Evolutionary conservation across 2,797 vertebrate genomes (phyloP), one percentile per base, ranked within the genome.

Genomic region (Sebastes goodei): DNA sequence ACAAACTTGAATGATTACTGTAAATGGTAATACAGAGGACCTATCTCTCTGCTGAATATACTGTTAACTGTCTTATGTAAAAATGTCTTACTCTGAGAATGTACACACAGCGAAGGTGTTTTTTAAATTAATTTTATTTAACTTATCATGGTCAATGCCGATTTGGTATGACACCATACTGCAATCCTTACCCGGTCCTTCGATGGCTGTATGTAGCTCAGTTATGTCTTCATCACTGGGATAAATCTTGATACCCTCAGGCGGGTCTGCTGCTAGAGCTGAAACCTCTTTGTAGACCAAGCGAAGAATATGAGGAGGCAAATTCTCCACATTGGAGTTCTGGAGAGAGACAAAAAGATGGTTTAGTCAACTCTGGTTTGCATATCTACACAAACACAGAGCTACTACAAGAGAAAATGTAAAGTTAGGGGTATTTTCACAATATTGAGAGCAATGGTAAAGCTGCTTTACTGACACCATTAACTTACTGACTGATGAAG

Each of bases 301-400:
- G 84, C 97, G 97, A 93, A 99, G 96, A 90, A 98, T 96, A 79
- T 98, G 97, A 85, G 97, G 97, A 12, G 97, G 97, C 91, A 99
- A 94, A 94, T 99, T 99, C 94, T 99, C 97, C 93, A 99, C 96
- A 93, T 99, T 99, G 90, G 97, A 98, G 94, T 97, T 98, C 97
- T 99, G 83, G 8, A 78, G 12, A 84, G n/a, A 86, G 10, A 85
- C 17, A 63, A 1, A 35, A 30, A 70, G 4, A 71, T 0, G 4
- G 25, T 78, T 75, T 10, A 61, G 20, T 0, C 10, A 64, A 17
- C 3, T 23, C 2, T 7, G 5, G 55, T 61, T 8, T 61, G n/a
- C 3, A 49, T 11, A 68, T 46, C 2, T 32, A 42, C 7, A 29
- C 7, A 29, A 30, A 62, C 23, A 35, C 4, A 63, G 7, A 14